These are phyloP conservation scores for Vesta saturnalis DNA, from an alignment of 2,888 invertebrate genomes.

Conservation along the genomic window DNA sequence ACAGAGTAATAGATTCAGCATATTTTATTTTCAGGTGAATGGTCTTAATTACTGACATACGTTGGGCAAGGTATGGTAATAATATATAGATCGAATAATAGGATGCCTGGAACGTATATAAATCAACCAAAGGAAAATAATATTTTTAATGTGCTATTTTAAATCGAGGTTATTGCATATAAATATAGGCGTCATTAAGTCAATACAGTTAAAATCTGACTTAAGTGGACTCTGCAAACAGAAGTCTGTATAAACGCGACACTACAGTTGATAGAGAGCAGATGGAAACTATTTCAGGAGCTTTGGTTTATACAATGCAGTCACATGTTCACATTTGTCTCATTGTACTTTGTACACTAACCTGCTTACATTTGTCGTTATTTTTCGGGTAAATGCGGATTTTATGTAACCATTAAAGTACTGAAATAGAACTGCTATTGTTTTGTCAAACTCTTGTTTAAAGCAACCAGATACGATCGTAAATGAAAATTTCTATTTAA, in stretches of 20 bases:
- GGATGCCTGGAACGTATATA: no score
- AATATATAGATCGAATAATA: no score
- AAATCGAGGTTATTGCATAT: conserved; percentile 46
- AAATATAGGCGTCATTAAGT: conserved; percentile 49
- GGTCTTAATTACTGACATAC: no score
- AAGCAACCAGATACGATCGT: neutral
- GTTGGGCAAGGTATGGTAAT: no score
- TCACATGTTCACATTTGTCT: conserved; percentile 49
- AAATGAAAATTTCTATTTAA: no score
- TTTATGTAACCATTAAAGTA: conserved; percentile 34
- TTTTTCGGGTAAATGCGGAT: conserved; percentile 31
- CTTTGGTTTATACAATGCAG: conserved; percentile 52
- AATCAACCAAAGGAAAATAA: conserved; percentile 19
- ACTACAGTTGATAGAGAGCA: conserved; percentile 50
- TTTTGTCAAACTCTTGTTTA: neutral
- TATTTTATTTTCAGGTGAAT: no score
- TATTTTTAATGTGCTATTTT: conserved; percentile 38
- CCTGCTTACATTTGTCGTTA: conserved; percentile 39
- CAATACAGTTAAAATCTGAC: conserved; percentile 45
- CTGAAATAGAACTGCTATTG: conserved; percentile 25
- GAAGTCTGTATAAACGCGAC: conserved; percentile 45
- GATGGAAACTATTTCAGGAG: conserved; percentile 53
- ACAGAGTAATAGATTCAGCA: no score
- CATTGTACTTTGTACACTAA: conserved; percentile 42
- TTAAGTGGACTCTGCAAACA: conserved; percentile 46